These are phyloP conservation scores for Pseudachorutes palmiensis DNA, from an alignment of 1,140 invertebrate genomes.

Conservation along the genomic window DNA sequence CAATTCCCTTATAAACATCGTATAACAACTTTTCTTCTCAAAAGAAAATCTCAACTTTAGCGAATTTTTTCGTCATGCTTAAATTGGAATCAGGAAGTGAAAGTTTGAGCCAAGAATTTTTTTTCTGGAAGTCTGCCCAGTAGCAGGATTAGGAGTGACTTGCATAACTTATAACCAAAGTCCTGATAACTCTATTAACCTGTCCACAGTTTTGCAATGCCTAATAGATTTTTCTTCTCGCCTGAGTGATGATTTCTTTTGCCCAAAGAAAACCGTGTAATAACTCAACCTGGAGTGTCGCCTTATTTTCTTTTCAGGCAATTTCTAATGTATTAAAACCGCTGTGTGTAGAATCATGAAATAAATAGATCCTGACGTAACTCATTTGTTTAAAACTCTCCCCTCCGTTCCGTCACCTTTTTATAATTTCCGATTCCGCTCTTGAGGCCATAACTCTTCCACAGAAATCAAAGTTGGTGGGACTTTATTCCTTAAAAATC, in stretches of 20 bases:
- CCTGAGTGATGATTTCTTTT: not conserved
- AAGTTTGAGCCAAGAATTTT: not conserved
- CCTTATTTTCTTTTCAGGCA: not conserved
- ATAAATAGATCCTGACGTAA: no score
- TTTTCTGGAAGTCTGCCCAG: conserved; percentile 1
- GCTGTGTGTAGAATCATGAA: no score
- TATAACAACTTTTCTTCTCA: not conserved
- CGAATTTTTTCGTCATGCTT: not conserved
- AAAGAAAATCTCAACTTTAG: not conserved
- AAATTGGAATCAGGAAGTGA: not conserved
- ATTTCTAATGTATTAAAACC: no score
- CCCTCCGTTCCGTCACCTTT: not conserved
- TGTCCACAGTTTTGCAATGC: conserved; percentile 4
- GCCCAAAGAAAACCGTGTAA: not conserved
- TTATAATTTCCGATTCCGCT: not conserved
- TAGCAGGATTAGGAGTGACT: not conserved
- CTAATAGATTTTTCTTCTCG: conserved; percentile 10
- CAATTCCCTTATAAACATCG: not conserved
- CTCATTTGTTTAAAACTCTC: not conserved
- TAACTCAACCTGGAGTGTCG: not conserved
- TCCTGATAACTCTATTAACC: not conserved
- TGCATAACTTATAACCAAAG: not conserved
- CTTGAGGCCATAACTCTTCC: not conserved
- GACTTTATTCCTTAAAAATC: no score
- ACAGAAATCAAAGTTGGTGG: no score